Conservation (phyloP, 2,797 vertebrate genomes). For the Vespertilio murinus region DNA sequence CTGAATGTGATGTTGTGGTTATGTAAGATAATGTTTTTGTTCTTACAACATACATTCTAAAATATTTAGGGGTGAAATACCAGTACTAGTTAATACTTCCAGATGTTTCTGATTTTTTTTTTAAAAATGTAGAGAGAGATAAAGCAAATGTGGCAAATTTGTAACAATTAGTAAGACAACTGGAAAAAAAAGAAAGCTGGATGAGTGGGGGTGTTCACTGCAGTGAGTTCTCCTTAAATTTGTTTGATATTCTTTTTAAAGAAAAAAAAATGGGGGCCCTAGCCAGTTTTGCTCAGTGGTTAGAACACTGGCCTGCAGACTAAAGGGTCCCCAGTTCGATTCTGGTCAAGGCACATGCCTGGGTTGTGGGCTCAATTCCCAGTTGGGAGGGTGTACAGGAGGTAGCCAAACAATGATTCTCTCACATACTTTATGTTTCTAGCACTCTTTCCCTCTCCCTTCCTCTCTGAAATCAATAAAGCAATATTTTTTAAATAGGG, state of each 20-base stretch:
- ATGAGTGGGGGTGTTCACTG: background rate
- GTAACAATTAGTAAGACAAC: background rate
- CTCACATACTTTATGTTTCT: too few relatives aligned
- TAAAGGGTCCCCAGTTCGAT: too few relatives aligned
- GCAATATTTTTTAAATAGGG: too few relatives aligned
- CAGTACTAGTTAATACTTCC: background rate
- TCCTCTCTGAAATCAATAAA: too few relatives aligned
- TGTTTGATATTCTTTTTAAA: slow-evolving; percentile 27
- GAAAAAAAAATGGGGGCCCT: background rate
- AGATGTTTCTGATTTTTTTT: background rate
- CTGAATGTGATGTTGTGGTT: background rate
- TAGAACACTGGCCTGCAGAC: too few relatives aligned
- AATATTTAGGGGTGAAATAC: background rate
- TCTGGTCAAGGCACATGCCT: too few relatives aligned
- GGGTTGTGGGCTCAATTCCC: too few relatives aligned
- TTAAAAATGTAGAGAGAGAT: background rate
- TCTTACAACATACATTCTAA: slow-evolving; percentile 23
- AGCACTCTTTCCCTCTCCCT: too few relatives aligned
- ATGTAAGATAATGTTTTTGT: background rate
- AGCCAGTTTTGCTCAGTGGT: too few relatives aligned
- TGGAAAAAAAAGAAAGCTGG: background rate
- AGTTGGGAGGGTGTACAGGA: too few relatives aligned
- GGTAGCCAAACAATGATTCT: too few relatives aligned
- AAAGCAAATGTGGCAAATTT: slow-evolving; percentile 1
- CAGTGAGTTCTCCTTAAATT: background rate